A percentile compares a stretch with the other conserved stretches of the same genome.
phyloP scores from a whole-genome alignment of 1,140 invertebrate species.

The Platorchestia sp. region DNA sequence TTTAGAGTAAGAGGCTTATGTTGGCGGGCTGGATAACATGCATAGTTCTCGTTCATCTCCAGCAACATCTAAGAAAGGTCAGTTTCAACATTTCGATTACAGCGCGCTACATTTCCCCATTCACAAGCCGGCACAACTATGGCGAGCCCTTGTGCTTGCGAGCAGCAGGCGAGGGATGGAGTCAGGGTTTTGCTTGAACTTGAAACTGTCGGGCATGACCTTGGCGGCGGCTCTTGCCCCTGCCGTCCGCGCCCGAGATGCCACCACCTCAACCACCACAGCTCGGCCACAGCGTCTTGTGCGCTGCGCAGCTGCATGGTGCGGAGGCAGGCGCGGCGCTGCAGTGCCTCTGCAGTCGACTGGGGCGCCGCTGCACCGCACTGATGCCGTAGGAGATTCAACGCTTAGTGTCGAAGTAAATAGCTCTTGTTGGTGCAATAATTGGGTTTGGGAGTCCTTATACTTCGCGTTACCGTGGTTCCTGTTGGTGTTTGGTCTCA shows the following conservation, averaged over 20 bases:
- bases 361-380: not conserved
- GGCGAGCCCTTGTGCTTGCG: not conserved
- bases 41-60: not conserved
- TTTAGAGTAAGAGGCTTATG: not conserved
- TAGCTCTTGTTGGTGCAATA: too few relatives aligned
- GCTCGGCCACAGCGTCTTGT: not conserved
- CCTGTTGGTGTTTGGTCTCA: too few relatives aligned
- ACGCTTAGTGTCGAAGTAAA: not conserved
- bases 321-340: not conserved
- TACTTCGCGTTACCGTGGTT: too few relatives aligned
- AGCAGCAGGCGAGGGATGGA: constrained; percentile 3
- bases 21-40: not conserved
- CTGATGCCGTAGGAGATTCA: not conserved
- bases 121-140: not conserved
- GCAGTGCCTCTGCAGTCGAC: not conserved
- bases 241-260: not conserved
- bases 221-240: constrained; percentile 36
- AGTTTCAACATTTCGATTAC: not conserved
- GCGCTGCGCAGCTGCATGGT: not conserved
- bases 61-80: not conserved
- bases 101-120: not conserved
- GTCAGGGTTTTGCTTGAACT: not conserved
- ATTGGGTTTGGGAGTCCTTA: too few relatives aligned
- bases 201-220: constrained; percentile 29
- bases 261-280: not conserved